Evolutionary conservation across 2,888 invertebrate genomes (phyloP).

Genomic region (Melipona beecheii): DNA sequence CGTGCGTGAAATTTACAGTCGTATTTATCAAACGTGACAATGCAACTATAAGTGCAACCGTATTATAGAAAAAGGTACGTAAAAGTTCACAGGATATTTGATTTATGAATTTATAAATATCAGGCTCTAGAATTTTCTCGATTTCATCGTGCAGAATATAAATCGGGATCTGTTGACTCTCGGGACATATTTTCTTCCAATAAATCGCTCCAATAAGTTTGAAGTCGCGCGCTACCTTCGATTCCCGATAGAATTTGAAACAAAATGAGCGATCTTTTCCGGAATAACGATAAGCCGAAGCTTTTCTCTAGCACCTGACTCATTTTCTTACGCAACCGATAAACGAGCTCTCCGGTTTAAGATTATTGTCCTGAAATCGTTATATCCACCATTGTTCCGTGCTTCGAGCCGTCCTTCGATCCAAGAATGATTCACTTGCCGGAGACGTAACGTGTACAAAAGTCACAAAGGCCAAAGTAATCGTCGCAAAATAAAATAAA

Average conservation of each 20-base stretch:
- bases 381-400: constrained; percentile 43
- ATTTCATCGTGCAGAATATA: background rate
- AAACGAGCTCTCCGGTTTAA: constrained; percentile 29
- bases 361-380: constrained; percentile 53
- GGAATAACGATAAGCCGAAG: constrained; percentile 17
- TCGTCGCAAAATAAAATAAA: background rate
- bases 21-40: background rate
- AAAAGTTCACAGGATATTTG: background rate
- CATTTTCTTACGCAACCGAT: constrained; percentile 43
- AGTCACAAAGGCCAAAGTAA: background rate
- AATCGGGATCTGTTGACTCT: background rate
- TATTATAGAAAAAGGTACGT: too few relatives aligned
- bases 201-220: background rate
- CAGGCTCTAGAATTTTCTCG: background rate
- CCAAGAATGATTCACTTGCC: constrained; percentile 42
- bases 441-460: background rate
- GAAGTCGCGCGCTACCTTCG: background rate
- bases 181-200: background rate
- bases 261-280: constrained; percentile 7
- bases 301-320: constrained; percentile 27
- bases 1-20: background rate
- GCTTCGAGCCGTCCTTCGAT: constrained; percentile 46
- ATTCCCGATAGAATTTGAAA: background rate
- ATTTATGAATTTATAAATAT: background rate
- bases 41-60: too few relatives aligned